Evolutionary conservation across 2,797 vertebrate species (phyloP).

Genomic region (Pipistrellus pygmaeus): DNA sequence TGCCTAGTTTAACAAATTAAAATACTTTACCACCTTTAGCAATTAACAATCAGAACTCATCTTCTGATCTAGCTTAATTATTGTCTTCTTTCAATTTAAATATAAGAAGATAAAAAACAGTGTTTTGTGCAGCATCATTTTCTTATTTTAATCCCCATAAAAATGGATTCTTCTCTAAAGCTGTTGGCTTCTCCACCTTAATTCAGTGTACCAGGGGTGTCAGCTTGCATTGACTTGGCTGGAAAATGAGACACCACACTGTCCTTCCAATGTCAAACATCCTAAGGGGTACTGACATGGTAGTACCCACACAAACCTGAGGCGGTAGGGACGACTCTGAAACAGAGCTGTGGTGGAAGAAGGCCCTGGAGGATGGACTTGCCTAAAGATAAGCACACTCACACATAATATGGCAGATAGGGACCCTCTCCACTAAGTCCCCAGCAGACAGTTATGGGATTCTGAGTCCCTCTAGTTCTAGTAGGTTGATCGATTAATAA

Average conservation of each 20-base stretch:
- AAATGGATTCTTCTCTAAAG: constrained; percentile 57
- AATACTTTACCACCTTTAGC: constrained; percentile 53
- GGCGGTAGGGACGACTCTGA: neutral
- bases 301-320: neutral
- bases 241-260: constrained; percentile 30
- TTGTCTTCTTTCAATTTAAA: constrained; percentile 52
- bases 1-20: constrained; percentile 59
- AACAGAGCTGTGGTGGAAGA: neutral
- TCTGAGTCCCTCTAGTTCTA: neutral
- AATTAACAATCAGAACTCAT: constrained; percentile 49
- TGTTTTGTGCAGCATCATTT: constrained; percentile 50
- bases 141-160: constrained; percentile 63
- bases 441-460: neutral
- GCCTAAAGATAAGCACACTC: neutral
- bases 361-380: neutral
- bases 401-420: neutral
- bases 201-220: constrained; percentile 62
- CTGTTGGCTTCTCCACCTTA: constrained; percentile 35
- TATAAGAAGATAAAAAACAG: constrained; percentile 51
- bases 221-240: constrained; percentile 59
- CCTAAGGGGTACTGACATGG: constrained; percentile 10
- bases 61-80: constrained; percentile 61
- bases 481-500: neutral
- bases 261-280: constrained; percentile 57
- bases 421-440: neutral